Evolutionary conservation across 2,888 invertebrate species (phyloP), one percentile per base, ranked within the genome.

Genomic region (Gasteruption jaculator): DNA sequence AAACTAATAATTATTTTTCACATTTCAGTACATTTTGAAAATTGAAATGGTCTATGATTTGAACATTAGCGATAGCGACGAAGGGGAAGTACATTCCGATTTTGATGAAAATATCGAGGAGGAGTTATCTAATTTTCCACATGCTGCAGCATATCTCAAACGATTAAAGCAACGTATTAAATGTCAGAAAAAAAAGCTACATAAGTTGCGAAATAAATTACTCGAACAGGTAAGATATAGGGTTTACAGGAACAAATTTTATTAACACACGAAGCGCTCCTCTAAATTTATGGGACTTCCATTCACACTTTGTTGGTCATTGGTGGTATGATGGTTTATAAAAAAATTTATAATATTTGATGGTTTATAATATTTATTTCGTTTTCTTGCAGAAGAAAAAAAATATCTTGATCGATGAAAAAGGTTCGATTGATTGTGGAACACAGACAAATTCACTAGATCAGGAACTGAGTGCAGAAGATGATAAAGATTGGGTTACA

Each of bases 181-280:
- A 38, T 74, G 73, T 54, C 83, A 82, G 57, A 76, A 76, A 21
- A 73, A 71, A 42, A 74, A 80, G 50, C 65, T 87, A 32, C 73
- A 71, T 38, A 77, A 77, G 55, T 71, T 83, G 37, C 78, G 77
- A 60, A 68, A 72, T n/a, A 77, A 77, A 58, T 56, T 82, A 4
- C 72, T 58, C 43, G 32, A 46, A 32, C 41, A 54, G 15, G 56
- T 54, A 44, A 22, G 30, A 5, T 27, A 12, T 5, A 27, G 15
- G 15, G 27, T 27, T 14, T 8, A 4, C 27, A 8, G 15, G 15
- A 27, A 14, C 5, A 15, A 27, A 27, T 14, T 5, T 8, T 14
- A 5, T 5, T 14, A 8, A 27, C 27, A n/a, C n/a, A n/a, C n/a
- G n/a, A n/a, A n/a, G n/a, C n/a, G n/a, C n/a, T n/a, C n/a, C n/a